phyloP scores from a whole-genome alignment of 2,113 vertebrate genomes.

The Cariama cristata region DNA sequence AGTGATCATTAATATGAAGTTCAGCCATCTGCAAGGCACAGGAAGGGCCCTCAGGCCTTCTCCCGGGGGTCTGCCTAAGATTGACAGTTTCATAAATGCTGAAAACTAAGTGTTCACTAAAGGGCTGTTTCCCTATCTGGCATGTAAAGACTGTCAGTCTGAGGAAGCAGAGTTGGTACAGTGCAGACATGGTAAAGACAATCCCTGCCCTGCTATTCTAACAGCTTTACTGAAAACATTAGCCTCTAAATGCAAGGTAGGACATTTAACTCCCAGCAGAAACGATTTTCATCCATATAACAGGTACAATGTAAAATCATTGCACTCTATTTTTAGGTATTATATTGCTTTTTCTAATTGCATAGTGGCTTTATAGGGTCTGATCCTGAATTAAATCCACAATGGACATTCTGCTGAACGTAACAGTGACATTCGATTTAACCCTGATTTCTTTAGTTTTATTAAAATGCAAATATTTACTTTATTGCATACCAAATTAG shows the following conservation, averaged over 20 bases:
- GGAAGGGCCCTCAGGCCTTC: slow-evolving; percentile 3
- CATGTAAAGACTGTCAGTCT: not conserved
- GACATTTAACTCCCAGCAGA: not conserved
- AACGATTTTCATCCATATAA: not conserved
- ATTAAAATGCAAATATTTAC: slow-evolving; percentile 41
- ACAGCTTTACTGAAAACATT: not conserved
- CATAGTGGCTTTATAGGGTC: not conserved
- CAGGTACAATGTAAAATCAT: not conserved
- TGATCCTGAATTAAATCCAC: not conserved
- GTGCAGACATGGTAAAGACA: not conserved
- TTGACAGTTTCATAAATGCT: not conserved
- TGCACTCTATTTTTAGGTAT: not conserved
- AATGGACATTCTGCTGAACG: not conserved
- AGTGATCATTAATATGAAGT: not conserved
- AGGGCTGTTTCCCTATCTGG: not conserved
- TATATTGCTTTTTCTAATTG: not conserved
- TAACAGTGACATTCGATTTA: not conserved
- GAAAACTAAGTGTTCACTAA: not conserved
- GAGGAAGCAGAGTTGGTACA: not conserved
- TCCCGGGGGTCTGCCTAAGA: not conserved
- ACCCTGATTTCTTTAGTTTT: not conserved
- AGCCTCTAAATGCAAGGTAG: not conserved
- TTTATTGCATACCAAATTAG: not conserved
- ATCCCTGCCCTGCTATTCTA: not conserved
- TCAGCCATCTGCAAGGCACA: not conserved